Evolutionary conservation across 2,888 invertebrate species (phyloP).

Genomic region (Caenorhabditis parvicauda): DNA sequence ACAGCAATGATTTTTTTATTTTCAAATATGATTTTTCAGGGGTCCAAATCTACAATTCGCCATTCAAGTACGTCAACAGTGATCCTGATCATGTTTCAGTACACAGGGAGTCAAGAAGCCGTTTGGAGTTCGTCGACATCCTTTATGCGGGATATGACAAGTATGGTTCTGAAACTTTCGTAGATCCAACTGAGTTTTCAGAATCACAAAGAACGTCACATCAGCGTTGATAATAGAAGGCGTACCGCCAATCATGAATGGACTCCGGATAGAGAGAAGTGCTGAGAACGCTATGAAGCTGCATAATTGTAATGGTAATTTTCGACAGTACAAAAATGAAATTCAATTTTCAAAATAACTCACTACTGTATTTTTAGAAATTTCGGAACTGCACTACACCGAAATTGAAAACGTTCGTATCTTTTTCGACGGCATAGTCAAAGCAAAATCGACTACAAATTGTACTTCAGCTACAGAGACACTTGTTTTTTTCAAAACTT

Average conservation of each 20-base stretch:
- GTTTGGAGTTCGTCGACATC: constrained; percentile 75
- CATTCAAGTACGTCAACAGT: constrained; percentile 50
- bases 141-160: constrained; percentile 73
- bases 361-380: constrained; percentile 1
- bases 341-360: background rate
- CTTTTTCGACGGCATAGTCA: too few relatives aligned
- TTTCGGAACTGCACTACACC: too few relatives aligned
- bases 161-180: constrained; percentile 12
- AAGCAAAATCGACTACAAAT: too few relatives aligned
- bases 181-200: constrained; percentile 56
- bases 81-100: constrained; percentile 58
- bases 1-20: too few relatives aligned
- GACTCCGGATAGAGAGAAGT: constrained; percentile 80
- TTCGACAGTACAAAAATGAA: background rate
- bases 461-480: too few relatives aligned
- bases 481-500: too few relatives aligned
- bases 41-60: constrained; percentile 56
- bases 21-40: constrained; percentile 20
- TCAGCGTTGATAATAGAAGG: constrained; percentile 85
- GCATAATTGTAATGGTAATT: constrained; percentile 70
- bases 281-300: constrained; percentile 91
- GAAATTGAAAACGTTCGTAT: too few relatives aligned
- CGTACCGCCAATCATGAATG: constrained; percentile 82
- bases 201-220: constrained; percentile 69
- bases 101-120: constrained; percentile 74